Conservation (phyloP, 2,888 invertebrate species). For the Nomada fabriciana region DNA sequence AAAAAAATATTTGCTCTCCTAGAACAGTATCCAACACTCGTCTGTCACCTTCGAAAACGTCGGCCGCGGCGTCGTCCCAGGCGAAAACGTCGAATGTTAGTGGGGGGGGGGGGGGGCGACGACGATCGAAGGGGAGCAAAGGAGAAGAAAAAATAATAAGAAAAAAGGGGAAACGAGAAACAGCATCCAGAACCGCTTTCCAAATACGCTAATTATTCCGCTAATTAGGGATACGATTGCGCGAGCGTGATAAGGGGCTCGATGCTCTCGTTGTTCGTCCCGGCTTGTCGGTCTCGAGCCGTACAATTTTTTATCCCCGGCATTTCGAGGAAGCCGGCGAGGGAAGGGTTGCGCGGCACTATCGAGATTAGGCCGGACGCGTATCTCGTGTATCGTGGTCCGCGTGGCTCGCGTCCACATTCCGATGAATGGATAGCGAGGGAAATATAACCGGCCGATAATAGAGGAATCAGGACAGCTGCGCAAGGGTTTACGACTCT, state of each 20-base stretch:
- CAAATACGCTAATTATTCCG: slow-evolving; percentile 62
- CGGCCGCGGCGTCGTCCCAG: too few species aligned
- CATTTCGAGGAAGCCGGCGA: not conserved
- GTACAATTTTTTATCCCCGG: slow-evolving; percentile 20
- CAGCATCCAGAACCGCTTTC: slow-evolving; percentile 18
- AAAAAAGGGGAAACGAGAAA: not conserved
- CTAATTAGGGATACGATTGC: slow-evolving; percentile 64
- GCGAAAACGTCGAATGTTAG: not conserved
- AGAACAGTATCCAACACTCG: too few species aligned
- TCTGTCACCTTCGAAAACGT: too few species aligned
- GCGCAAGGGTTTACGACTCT: slow-evolving; percentile 73
- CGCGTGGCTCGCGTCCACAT: slow-evolving; percentile 58
- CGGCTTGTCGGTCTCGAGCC: not conserved
- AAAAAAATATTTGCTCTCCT: too few species aligned
- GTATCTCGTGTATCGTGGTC: slow-evolving; percentile 24
- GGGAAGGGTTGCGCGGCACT: slow-evolving; percentile 2
- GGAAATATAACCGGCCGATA: slow-evolving; percentile 58
- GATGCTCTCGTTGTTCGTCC: slow-evolving; percentile 53
- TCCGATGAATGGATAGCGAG: slow-evolving; percentile 63
- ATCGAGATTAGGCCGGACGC: slow-evolving; percentile 37
- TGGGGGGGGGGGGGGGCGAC: too few species aligned
- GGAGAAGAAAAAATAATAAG: not conserved
- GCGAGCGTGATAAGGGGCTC: slow-evolving; percentile 54
- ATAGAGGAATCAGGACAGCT: slow-evolving; percentile 70
- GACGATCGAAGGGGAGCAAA: too few species aligned